Conservation (phyloP, 1,140 invertebrate species). For the Harlomillsia oculata region DNA sequence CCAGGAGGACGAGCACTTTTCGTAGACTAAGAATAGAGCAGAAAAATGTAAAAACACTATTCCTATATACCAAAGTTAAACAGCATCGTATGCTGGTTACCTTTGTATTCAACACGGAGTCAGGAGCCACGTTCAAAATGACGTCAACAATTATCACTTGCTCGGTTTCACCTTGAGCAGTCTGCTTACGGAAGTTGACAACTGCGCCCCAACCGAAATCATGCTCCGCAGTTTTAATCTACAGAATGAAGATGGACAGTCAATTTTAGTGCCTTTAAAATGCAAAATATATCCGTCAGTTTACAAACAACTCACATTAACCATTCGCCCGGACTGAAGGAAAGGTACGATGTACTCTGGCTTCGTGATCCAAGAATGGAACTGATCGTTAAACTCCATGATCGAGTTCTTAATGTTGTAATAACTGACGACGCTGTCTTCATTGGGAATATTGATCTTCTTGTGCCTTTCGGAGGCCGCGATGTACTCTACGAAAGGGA, state of each 20-base stretch:
- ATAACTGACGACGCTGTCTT: slow-evolving; percentile 70
- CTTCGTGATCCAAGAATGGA: slow-evolving; percentile 67
- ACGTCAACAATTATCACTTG: too few species aligned
- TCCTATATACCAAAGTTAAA: too few species aligned
- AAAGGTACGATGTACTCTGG: slow-evolving; percentile 87
- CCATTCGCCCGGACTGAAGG: slow-evolving; percentile 81
- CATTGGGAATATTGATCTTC: slow-evolving; percentile 61
- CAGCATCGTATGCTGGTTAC: too few species aligned
- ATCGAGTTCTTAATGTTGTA: slow-evolving; percentile 75
- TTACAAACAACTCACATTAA: slow-evolving; percentile 56
- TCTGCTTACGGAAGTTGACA: slow-evolving; percentile 79
- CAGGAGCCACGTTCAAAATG: too few species aligned
- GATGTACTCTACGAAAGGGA: too few species aligned
- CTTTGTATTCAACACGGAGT: too few species aligned
- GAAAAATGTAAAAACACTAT: too few species aligned
- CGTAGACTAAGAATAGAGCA: slow-evolving; percentile 17
- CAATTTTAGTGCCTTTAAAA: neutral
- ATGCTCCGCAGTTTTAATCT: slow-evolving; percentile 73
- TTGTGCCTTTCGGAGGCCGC: too few species aligned
- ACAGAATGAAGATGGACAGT: slow-evolving; percentile 6
- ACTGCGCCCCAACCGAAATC: slow-evolving; percentile 95
- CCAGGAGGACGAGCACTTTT: slow-evolving; percentile 1
- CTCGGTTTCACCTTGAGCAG: too few species aligned
- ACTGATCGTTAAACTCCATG: slow-evolving; percentile 59
- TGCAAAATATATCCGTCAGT: slow-evolving; percentile 1